Conservation (phyloP, 2,797 vertebrate species). For the Odontamblyopus rebecca region DNA sequence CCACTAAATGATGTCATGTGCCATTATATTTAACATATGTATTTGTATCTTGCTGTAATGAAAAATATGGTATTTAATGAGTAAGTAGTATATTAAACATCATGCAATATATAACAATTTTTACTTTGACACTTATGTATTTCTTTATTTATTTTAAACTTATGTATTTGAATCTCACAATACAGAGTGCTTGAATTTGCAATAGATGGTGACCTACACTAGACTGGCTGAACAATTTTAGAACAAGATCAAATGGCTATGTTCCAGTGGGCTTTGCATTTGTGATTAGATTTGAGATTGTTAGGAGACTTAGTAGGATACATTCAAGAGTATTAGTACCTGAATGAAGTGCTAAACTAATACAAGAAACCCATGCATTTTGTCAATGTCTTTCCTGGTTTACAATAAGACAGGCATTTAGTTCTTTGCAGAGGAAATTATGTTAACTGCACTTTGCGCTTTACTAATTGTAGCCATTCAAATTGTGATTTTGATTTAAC, state of each 20-base stretch:
- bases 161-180: not conserved
- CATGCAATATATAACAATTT: not conserved
- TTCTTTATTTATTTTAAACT: not conserved
- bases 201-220: not conserved
- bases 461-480: no score
- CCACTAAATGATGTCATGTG: constrained; percentile 31
- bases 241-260: not conserved
- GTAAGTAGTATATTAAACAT: no score
- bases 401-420: no score
- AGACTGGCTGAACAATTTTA: not conserved
- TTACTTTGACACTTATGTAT: not conserved
- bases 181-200: not conserved
- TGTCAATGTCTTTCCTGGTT: no score
- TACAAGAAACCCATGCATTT: not conserved
- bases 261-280: no score
- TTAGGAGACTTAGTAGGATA: not conserved
- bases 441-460: no score
- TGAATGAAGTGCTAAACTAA: not conserved
- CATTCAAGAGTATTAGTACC: no score
- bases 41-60: not conserved
- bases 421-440: no score
- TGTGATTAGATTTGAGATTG: not conserved
- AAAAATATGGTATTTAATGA: not conserved
- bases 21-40: constrained; percentile 25
- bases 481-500: no score